Evolutionary conservation across 2,797 vertebrate species (phyloP), one percentile per base, ranked within the genome.

Genomic region (Astyanax mexicanus): DNA sequence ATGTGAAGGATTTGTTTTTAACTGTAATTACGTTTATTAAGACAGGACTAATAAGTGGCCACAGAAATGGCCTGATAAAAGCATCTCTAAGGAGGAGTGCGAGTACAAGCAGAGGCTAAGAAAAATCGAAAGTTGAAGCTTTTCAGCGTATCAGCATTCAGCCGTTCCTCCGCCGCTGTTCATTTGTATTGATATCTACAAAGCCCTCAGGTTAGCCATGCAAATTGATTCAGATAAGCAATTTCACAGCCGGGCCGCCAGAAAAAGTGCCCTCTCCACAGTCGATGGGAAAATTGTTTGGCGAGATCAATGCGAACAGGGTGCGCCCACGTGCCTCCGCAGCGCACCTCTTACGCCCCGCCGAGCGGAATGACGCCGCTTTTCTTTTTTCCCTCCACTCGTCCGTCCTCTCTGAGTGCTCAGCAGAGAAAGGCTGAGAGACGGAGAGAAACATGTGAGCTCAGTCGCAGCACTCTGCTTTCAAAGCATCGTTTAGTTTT

Each of bases 221-320:
- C 72, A 81, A 72, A 78, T 75, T 72, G 77, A 70, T 68, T 75
- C 55, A 78, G 72, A 83, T 83, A 80, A 73, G 68, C 81, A 80
- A 60, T 81, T 84, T 73, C 58, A 74, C 66, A 75, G 80, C 62
- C 44, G 42, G 17, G 55, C 71, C 23, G n/a, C 66, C 2, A 42
- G 64, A 69, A 68, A 79, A 75, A 62, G 58, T 21, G 49, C 25
- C 58, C 65, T 80, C 73, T 64, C 17, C 69, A 72, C 49, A 58
- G 17, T 77, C 72, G 68, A 68, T 52, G 37, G 67, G 68, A 44
- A 76, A 69, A 42, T 76, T 27, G 23, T 66, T 79, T 70, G 71
- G 75, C 21, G 9, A 5, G 49, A 74, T 85, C 45, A 64, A 78
- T 80, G 55, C 6, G 55, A 69, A 68, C 44, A 37, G 38, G 23